Base-by-base conservation (phyloP, 2,888 invertebrate genomes). In the Hydrotaea diabolus region DNA sequence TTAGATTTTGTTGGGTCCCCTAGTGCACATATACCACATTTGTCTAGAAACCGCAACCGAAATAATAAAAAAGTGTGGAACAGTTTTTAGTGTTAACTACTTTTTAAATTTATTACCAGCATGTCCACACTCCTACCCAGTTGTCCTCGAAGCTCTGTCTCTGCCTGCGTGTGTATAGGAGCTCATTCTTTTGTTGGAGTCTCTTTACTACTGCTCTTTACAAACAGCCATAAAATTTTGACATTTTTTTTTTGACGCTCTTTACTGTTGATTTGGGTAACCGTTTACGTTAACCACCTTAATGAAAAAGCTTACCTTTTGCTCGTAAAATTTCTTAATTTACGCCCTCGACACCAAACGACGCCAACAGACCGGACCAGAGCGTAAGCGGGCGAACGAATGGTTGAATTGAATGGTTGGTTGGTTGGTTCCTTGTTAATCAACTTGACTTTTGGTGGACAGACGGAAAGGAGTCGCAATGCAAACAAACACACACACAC, bases 271-370 rank as follows among this genome's bases (percentile, higher is more conserved):
- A 36, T 36, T 46, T 59, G 71, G 57, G 13, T 66, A 69, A 69
- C 46, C 39, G 19, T 64, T 39, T 66, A 36, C 15, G 69, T 69
- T 39, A 72, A 55, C 64, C 73, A 49, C 71, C 15, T 23, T 62
- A 43, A 55, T 72, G 46, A 81, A 72, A 77, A 77, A 21, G 31
- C 36, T 72, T 62, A 72, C 36, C 31, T 53, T 80, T 77, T 31
- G 53, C 64, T 73, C 72, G 72, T 81, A 81, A 81, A 81, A 76
- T 81, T 73, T 72, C 64, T 64, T 77, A 59, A 81, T 81, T 72
- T 77, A 77, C 76, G 43, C 46, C 62, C 76, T 59, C 64, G 55
- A 39, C 76, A 43, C 39, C 21, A 23, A 62, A 72, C 36, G 43
- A 19, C 19, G 19, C 39, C 39, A 39, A 17, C 26, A 49, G 15